phyloP scores from a whole-genome alignment of 2,888 invertebrate species.

The Parochlus steinenii region DNA sequence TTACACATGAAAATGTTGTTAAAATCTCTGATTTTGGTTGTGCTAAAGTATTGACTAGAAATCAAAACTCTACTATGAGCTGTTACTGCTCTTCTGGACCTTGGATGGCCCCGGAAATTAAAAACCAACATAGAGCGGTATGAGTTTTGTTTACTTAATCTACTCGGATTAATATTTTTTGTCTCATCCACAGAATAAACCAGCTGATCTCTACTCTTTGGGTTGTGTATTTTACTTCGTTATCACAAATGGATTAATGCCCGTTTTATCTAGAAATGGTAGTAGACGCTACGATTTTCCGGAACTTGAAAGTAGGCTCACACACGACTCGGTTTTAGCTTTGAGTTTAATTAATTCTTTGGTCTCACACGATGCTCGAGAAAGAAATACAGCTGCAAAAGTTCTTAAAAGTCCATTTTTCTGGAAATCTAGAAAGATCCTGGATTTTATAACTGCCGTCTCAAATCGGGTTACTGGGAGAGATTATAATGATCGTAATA shows the following conservation, averaged over 20 bases:
- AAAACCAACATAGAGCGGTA: not conserved
- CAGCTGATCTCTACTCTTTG: not conserved
- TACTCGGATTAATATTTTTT: not conserved
- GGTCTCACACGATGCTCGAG: not conserved
- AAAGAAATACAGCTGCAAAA: not conserved
- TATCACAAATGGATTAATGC: constrained; percentile 1
- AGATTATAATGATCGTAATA: not conserved
- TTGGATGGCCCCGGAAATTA: constrained; percentile 2
- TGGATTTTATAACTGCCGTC: not conserved
- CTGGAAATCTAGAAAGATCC: not conserved
- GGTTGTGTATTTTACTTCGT: constrained; percentile 1
- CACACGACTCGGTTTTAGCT: not conserved
- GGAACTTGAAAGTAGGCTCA: too few species aligned
- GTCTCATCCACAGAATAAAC: not conserved
- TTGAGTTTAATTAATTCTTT: not conserved
- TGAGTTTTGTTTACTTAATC: not conserved
- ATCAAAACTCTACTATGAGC: too few species aligned
- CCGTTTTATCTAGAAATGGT: not conserved
- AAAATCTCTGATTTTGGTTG: too few species aligned
- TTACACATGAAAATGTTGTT: too few species aligned
- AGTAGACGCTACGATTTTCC: not conserved
- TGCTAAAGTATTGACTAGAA: too few species aligned
- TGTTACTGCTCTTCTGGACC: too few species aligned
- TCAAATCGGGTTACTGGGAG: not conserved
- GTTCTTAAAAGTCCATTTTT: constrained; percentile 1